A percentile compares a stretch with the other conserved stretches of the same genome.
Conservation (phyloP, 2,888 invertebrate genomes). For the Galerucella calmariensis region DNA sequence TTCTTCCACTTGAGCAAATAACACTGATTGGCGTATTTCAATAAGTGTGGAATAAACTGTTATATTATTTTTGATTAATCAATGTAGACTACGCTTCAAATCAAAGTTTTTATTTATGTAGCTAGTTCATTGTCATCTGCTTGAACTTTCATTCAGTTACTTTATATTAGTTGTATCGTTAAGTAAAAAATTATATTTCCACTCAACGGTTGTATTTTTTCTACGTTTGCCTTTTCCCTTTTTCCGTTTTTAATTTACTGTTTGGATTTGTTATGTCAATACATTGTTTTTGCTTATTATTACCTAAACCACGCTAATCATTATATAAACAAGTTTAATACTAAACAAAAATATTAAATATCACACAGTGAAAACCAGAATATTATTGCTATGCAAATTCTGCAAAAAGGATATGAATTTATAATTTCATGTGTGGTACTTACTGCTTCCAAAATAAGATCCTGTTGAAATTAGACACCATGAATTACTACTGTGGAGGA, state of each 20-base stretch:
- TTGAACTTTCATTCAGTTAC: not conserved
- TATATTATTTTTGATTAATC: too few species aligned
- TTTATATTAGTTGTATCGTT: too few species aligned
- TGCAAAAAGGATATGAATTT: slow-evolving; percentile 47
- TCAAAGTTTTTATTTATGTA: too few species aligned
- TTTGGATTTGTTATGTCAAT: not conserved
- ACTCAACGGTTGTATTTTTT: not conserved
- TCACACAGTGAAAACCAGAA: slow-evolving; percentile 54
- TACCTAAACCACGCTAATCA: slow-evolving; percentile 46
- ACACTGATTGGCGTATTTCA: too few species aligned
- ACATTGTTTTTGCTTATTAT: not conserved
- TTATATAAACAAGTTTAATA: slow-evolving; percentile 38
- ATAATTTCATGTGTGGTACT: slow-evolving; percentile 28
- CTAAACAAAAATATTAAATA: slow-evolving; percentile 47
- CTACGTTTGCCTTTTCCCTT: too few species aligned
- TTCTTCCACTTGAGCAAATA: too few species aligned
- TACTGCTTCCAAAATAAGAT: not conserved
- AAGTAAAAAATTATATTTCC: too few species aligned
- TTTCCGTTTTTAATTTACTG: not conserved
- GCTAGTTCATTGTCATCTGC: too few species aligned
- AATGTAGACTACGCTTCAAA: too few species aligned
- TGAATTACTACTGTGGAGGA: not conserved
- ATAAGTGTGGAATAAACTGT: too few species aligned
- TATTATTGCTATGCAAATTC: slow-evolving; percentile 68
- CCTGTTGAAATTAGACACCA: not conserved